Percentiles rank a stretch among this genome's conserved stretches.
These are phyloP conservation scores for Chloropsis cyanopogon DNA, from an alignment of 2,113 vertebrate genomes.

Conservation along the genomic window DNA sequence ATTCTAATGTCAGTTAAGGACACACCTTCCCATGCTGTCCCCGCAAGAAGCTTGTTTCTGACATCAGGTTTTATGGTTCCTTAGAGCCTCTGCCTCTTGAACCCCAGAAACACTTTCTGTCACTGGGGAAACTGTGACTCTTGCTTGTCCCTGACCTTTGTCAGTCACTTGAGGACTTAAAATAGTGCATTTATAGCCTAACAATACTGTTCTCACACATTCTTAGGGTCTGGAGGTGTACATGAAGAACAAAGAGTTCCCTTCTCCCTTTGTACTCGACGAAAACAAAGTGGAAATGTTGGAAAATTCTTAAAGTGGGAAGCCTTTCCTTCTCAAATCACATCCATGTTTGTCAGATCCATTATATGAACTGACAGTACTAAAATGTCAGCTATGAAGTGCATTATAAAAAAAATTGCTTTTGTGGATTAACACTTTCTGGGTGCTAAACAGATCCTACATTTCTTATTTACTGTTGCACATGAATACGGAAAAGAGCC, in stretches of 20 bases:
- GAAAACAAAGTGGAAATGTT: slow-evolving; percentile 44
- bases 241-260: slow-evolving; percentile 74
- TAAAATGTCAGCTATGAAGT: neutral
- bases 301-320: slow-evolving; percentile 31
- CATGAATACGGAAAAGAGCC: neutral
- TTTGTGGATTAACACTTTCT: neutral
- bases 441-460: neutral
- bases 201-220: neutral
- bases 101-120: neutral
- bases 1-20: neutral
- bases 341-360: neutral
- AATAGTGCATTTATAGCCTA: neutral
- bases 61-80: neutral
- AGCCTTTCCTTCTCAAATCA: neutral
- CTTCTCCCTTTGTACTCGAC: slow-evolving; percentile 80
- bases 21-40: neutral
- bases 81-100: neutral
- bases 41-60: neutral
- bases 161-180: neutral
- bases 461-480: neutral
- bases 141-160: neutral
- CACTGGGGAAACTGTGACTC: neutral
- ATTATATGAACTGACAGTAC: neutral
- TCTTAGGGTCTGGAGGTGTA: slow-evolving; percentile 82
- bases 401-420: neutral